Conservation (phyloP, 2,888 invertebrate genomes). For the Acanthopleura granulata region DNA sequence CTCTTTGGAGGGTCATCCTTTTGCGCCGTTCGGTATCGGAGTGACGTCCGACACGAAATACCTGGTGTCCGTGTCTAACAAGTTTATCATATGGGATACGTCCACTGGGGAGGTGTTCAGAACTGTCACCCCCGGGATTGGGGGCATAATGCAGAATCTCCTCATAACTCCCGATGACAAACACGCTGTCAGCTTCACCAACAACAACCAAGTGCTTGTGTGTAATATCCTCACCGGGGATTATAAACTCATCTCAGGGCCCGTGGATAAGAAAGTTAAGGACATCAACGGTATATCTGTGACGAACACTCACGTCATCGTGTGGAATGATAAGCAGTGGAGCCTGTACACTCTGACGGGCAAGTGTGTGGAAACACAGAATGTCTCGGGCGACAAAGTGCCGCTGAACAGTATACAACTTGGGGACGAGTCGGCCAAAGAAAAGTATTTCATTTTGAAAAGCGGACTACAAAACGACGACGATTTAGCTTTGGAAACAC, state of each 20-base stretch:
- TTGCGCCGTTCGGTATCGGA: slow-evolving; percentile 76
- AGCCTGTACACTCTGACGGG: slow-evolving; percentile 54
- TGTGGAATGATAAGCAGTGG: slow-evolving; percentile 62
- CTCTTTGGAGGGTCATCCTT: slow-evolving; percentile 97
- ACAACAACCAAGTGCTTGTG: slow-evolving; percentile 93
- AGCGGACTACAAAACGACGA: slow-evolving; percentile 55
- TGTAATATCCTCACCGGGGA: slow-evolving; percentile 95
- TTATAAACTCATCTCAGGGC: slow-evolving; percentile 87
- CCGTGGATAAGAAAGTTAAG: slow-evolving; percentile 76
- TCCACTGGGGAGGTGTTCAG: slow-evolving; percentile 95
- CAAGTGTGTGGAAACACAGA: slow-evolving; percentile 39
- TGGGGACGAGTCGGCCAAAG: slow-evolving; percentile 35
- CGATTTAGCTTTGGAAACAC: slow-evolving; percentile 63
- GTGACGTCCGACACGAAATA: slow-evolving; percentile 71
- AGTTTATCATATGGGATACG: slow-evolving; percentile 97
- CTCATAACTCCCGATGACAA: slow-evolving; percentile 95
- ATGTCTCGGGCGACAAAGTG: slow-evolving; percentile 52
- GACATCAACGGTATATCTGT: slow-evolving; percentile 59
- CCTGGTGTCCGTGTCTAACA: slow-evolving; percentile 95
- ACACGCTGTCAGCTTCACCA: slow-evolving; percentile 95
- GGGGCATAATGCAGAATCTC: slow-evolving; percentile 94
- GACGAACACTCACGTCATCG: slow-evolving; percentile 58
- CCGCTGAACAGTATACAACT: slow-evolving; percentile 50
- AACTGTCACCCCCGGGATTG: slow-evolving; percentile 86
- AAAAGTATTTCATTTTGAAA: slow-evolving; percentile 52